These are phyloP conservation scores for Chrysochloris asiatica DNA, from an alignment of 2,113 vertebrate species.

Conservation along the genomic window DNA sequence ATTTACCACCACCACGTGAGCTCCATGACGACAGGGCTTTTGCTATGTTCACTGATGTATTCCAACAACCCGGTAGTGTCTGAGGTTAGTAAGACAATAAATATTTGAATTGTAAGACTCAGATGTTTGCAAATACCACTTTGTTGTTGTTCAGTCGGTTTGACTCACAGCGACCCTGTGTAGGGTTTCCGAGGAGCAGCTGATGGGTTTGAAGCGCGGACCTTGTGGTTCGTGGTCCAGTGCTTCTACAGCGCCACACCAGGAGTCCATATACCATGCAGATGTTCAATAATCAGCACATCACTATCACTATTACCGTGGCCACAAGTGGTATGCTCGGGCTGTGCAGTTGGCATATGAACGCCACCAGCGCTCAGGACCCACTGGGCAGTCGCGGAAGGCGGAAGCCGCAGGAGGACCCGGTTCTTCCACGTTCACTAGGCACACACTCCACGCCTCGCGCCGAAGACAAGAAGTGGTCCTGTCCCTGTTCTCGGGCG, in stretches of 20 bases:
- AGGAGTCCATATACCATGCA: too few species aligned
- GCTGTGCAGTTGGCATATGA: background rate
- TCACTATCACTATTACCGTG: background rate
- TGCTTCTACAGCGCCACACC: too few species aligned
- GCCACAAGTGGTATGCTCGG: background rate
- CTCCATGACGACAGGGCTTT: background rate
- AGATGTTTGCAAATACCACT: background rate
- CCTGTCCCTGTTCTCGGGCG: background rate
- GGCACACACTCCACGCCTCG: constrained; percentile 21
- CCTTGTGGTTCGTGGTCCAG: too few species aligned
- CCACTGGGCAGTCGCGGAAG: background rate
- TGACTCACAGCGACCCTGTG: too few species aligned
- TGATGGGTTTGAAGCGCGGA: too few species aligned
- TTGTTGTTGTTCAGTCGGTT: too few species aligned
- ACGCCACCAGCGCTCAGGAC: background rate
- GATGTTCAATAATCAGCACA: background rate
- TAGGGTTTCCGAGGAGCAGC: too few species aligned
- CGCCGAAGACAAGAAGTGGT: background rate
- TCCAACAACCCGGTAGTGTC: background rate
- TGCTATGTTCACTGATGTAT: too few species aligned
- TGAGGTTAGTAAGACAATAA: background rate
- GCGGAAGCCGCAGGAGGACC: background rate
- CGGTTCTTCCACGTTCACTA: constrained; percentile 50
- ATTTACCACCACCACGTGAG: background rate
- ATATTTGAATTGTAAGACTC: background rate